A percentile compares a stretch with the other conserved stretches of the same genome.
phyloP scores from a whole-genome alignment of 2,888 invertebrate species.

The Brenthis daphne region DNA sequence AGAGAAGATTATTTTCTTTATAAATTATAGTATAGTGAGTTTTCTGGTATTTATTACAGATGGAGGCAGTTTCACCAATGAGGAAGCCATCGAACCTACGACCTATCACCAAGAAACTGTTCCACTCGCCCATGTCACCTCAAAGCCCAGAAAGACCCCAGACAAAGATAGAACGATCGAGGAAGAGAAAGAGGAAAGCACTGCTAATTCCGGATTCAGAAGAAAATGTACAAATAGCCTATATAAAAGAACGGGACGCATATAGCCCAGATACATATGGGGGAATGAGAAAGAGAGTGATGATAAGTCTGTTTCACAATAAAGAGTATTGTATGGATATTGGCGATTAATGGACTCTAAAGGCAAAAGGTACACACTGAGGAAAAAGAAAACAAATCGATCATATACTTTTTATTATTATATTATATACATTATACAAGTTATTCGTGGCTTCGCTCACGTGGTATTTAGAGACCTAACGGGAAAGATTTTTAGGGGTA shows the following conservation, averaged over 20 bases:
- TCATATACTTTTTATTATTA: too few relatives aligned
- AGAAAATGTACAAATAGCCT: conserved; percentile 61
- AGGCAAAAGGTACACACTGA: too few relatives aligned
- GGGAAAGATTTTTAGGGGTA: too few relatives aligned
- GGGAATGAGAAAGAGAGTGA: conserved; percentile 62
- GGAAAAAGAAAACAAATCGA: too few relatives aligned
- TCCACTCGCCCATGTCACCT: conserved; percentile 61
- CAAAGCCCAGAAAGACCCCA: conserved; percentile 36
- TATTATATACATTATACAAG: too few relatives aligned
- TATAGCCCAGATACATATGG: conserved; percentile 53
- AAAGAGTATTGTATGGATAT: conserved; percentile 67
- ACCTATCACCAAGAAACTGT: conserved; percentile 67
- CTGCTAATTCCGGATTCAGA: conserved; percentile 54
- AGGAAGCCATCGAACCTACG: conserved; percentile 52
- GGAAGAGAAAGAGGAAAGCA: conserved; percentile 57
- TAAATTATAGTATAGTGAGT: conserved; percentile 25
- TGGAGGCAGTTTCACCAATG: conserved; percentile 67
- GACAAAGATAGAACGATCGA: conserved; percentile 28
- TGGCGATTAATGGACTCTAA: conserved; percentile 27
- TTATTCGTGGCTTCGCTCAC: too few relatives aligned
- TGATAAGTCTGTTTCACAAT: conserved; percentile 66
- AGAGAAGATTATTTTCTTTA: not conserved
- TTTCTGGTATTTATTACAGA: conserved; percentile 50
- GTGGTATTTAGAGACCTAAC: too few relatives aligned
- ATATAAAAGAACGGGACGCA: conserved; percentile 60